These are phyloP conservation scores for Silurus glanis DNA, from an alignment of 2,113 vertebrate species.

Conservation along the genomic window DNA sequence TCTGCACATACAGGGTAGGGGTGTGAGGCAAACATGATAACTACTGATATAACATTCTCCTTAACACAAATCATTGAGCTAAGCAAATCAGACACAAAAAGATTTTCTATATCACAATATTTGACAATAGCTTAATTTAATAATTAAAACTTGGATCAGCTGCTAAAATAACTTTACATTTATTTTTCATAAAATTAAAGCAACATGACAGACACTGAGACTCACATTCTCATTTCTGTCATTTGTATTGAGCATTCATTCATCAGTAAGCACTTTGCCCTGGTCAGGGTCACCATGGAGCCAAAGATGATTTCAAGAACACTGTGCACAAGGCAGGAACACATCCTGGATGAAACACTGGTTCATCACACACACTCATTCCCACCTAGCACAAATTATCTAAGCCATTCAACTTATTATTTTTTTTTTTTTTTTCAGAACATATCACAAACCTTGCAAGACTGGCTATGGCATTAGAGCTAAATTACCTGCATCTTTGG, in stretches of 20 bases:
- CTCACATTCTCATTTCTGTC: neutral
- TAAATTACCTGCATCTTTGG: constrained; percentile 62
- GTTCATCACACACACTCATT: neutral
- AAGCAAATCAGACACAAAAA: constrained; percentile 21
- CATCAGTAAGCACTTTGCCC: neutral
- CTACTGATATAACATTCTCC: too few species aligned
- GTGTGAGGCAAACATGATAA: too few species aligned
- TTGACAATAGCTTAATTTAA: neutral
- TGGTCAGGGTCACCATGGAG: neutral
- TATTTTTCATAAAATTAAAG: neutral
- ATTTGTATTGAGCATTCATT: neutral
- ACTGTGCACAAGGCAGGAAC: neutral
- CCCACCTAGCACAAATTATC: neutral
- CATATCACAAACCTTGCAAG: constrained; percentile 44
- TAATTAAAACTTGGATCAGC: neutral
- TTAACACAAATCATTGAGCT: too few species aligned
- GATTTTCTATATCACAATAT: neutral
- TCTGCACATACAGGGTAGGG: too few species aligned
- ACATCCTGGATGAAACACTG: neutral
- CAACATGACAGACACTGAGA: neutral
- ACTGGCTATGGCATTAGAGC: constrained; percentile 64
- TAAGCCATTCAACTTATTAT: neutral
- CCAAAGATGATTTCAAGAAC: neutral
- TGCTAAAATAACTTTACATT: neutral
- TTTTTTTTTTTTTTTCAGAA: neutral